These are phyloP conservation scores for Dasyurus viverrinus DNA, from an alignment of 2,113 vertebrate genomes.

Conservation along the genomic window DNA sequence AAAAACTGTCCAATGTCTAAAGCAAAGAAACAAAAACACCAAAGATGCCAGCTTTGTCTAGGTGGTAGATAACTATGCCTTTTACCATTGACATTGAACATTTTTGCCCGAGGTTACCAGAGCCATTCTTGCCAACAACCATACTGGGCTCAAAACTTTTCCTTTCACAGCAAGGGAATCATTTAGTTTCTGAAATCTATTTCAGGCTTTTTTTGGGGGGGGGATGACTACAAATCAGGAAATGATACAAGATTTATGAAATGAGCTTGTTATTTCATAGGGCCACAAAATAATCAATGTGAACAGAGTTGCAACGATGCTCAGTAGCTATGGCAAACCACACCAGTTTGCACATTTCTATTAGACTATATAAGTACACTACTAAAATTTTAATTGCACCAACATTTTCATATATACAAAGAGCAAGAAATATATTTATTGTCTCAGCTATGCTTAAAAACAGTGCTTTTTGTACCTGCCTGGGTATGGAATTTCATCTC, in stretches of 20 bases:
- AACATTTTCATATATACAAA: conserved; percentile 70
- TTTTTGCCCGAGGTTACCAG: background rate
- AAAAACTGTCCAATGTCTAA: background rate
- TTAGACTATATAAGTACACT: conserved; percentile 64
- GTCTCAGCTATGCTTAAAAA: conserved; percentile 41
- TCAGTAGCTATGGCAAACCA: conserved; percentile 75
- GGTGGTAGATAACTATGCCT: background rate
- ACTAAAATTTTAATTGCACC: conserved; percentile 70
- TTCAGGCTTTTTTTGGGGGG: conserved; percentile 55
- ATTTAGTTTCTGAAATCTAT: conserved; percentile 26
- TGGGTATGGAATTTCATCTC: conserved; percentile 23
- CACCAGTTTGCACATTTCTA: conserved; percentile 65
- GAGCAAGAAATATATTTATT: conserved; percentile 35
- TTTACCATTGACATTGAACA: background rate
- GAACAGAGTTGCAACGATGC: conserved; percentile 76
- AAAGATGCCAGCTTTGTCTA: background rate
- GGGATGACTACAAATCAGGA: conserved; percentile 53
- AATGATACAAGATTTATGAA: conserved; percentile 62
- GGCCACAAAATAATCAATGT: conserved; percentile 72
- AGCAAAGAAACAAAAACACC: background rate
- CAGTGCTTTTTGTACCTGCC: conserved; percentile 11
- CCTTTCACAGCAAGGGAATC: conserved; percentile 36
- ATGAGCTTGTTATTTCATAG: conserved; percentile 65
- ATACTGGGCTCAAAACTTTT: background rate
- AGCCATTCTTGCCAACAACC: background rate